Conservation (phyloP, 2,113 vertebrate species). For the Labeo rohita region DNA sequence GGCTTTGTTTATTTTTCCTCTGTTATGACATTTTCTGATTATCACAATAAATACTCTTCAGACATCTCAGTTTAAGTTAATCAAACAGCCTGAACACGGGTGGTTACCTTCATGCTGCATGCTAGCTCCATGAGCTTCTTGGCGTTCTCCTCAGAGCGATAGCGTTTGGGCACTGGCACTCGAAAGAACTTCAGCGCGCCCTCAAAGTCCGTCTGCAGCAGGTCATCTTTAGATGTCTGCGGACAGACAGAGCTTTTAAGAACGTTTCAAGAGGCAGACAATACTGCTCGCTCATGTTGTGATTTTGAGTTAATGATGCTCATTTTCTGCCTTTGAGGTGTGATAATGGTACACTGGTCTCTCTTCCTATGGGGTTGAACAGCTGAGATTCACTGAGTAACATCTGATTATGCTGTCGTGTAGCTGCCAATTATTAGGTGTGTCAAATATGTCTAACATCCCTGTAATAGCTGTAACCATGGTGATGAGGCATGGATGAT, state of each 20-base stretch:
- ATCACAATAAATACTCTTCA: not conserved
- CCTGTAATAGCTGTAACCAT: not conserved
- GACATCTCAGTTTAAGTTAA: not conserved
- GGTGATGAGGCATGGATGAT: not conserved
- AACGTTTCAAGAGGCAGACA: not conserved
- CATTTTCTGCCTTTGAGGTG: not conserved
- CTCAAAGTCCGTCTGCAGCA: conserved; percentile 94
- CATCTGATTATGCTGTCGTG: not conserved
- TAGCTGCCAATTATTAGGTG: not conserved
- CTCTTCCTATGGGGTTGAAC: not conserved
- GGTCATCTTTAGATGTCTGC: conserved; percentile 95
- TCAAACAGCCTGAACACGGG: not conserved
- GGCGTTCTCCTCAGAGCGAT: conserved; percentile 97
- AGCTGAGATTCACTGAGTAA: not conserved
- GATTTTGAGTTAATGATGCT: not conserved
- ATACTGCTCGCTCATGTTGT: not conserved
- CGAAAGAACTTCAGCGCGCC: conserved; percentile 98
- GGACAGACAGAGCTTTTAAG: not conserved
- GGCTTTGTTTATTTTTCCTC: not conserved
- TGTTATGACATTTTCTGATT: not conserved
- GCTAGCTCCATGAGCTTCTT: conserved; percentile 98
- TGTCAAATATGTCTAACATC: not conserved
- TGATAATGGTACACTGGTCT: not conserved
- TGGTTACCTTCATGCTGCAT: conserved; percentile 95
- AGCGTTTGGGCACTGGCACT: conserved; percentile 96